phyloP scores from a whole-genome alignment of 1,140 invertebrate species.

The Meloidogyne chitwoodi region DNA sequence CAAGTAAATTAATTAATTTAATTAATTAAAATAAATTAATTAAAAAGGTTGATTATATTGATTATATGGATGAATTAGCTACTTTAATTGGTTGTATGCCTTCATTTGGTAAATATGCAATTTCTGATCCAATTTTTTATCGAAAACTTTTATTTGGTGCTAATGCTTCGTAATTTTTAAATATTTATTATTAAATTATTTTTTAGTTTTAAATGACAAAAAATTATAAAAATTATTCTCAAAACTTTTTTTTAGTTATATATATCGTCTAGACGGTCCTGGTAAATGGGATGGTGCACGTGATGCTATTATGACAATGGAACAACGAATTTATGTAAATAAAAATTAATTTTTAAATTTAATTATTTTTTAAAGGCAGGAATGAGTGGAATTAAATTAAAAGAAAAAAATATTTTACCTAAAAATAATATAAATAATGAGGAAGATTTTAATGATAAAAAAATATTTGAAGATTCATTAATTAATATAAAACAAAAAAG shows the following conservation, averaged over 20 bases:
- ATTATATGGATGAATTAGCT: conserved; percentile 48
- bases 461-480: not conserved
- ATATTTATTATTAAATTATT: conserved; percentile 4
- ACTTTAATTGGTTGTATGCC: conserved; percentile 34
- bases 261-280: conserved; percentile 28
- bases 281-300: conserved; percentile 32
- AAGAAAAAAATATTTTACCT: not conserved
- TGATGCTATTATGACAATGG: conserved; percentile 22
- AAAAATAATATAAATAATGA: not conserved
- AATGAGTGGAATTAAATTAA: conserved; percentile 3
- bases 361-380: not conserved
- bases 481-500: not conserved
- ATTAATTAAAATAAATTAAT: not conserved
- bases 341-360: not conserved
- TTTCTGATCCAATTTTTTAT: conserved; percentile 35
- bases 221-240: no score
- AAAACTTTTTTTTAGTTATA: conserved; percentile 1
- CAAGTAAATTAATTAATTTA: conserved; percentile 25
- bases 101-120: not conserved
- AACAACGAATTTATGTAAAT: conserved; percentile 5
- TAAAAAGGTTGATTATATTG: conserved; percentile 37
- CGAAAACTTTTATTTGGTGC: conserved; percentile 41
- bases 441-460: not conserved
- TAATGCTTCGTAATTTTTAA: conserved; percentile 30
- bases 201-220: no score